A percentile compares a stretch with the other conserved stretches of the same genome.
Evolutionary conservation across 2,797 vertebrate genomes (phyloP).

Genomic region (Cossypha dichroa): DNA sequence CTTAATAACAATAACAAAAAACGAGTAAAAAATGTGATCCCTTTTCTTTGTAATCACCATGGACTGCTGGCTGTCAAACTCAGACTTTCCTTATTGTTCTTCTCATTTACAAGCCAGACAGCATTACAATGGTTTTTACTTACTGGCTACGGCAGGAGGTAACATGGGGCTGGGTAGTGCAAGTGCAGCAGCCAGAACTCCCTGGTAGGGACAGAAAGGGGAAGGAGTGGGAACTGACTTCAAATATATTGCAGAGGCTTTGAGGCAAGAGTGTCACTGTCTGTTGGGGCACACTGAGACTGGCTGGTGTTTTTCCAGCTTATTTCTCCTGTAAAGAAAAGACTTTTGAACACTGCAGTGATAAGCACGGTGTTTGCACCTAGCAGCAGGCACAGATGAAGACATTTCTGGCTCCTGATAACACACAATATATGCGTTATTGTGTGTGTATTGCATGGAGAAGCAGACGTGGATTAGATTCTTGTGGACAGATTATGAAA

Average conservation of each 20-base stretch:
- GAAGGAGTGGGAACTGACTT: background rate
- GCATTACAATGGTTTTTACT: slow-evolving; percentile 69
- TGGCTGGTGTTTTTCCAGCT: background rate
- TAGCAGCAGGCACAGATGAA: background rate
- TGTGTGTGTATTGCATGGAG: background rate
- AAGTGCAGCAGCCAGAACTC: slow-evolving; percentile 27
- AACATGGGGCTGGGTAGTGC: background rate
- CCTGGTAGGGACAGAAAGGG: background rate
- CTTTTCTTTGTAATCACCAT: slow-evolving; percentile 49
- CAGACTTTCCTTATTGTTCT: slow-evolving; percentile 41
- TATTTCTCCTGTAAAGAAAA: background rate
- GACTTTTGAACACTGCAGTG: background rate
- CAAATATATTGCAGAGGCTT: background rate
- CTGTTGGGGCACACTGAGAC: background rate
- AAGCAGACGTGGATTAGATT: slow-evolving; percentile 20
- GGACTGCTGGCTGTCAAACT: slow-evolving; percentile 60
- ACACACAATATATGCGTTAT: background rate
- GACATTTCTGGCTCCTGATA: slow-evolving; percentile 17
- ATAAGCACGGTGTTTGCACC: background rate
- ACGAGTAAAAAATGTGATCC: slow-evolving; percentile 29
- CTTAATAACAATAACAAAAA: slow-evolving; percentile 71
- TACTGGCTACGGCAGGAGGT: slow-evolving; percentile 36
- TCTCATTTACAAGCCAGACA: slow-evolving; percentile 71
- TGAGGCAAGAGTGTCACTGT: background rate
- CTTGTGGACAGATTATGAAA: slow-evolving; percentile 24